Evolutionary conservation across 2,888 invertebrate genomes (phyloP).

Genomic region (Leptopilina drosophilae): DNA sequence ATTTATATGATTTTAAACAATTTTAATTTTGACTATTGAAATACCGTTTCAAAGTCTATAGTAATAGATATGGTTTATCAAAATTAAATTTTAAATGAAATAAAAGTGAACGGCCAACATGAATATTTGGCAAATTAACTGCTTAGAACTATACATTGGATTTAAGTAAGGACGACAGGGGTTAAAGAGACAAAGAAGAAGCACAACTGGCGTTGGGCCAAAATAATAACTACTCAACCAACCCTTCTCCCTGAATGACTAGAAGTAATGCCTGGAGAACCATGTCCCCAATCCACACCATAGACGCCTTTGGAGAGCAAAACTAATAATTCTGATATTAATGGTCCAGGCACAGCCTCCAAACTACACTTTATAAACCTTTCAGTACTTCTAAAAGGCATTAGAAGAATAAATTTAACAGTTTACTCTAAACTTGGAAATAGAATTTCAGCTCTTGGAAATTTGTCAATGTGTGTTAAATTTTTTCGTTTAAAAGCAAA

Average conservation of each 20-base stretch:
- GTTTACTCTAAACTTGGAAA: background rate
- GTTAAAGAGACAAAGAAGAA: conserved; percentile 24
- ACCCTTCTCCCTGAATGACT: conserved; percentile 22
- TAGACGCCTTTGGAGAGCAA: conserved; percentile 29
- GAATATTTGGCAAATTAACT: background rate
- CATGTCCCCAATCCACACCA: conserved; percentile 15
- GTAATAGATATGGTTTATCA: no score
- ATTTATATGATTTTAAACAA: no score
- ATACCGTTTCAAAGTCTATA: no score
- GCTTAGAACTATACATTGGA: conserved; percentile 5
- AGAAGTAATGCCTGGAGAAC: conserved; percentile 31
- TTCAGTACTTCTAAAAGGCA: background rate
- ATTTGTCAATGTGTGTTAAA: no score
- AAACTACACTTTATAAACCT: conserved; percentile 19
- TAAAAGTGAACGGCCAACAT: background rate
- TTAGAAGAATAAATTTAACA: conserved; percentile 4
- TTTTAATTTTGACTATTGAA: no score
- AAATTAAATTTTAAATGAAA: background rate
- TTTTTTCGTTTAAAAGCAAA: no score
- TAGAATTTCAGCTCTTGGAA: no score
- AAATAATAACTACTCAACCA: conserved; percentile 23
- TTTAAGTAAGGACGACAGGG: background rate
- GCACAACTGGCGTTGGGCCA: conserved; percentile 24
- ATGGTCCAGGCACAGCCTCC: conserved; percentile 16
- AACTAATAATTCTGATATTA: conserved; percentile 34